Conservation (phyloP, 2,888 invertebrate species). For the Leptopilina drosophilae region DNA sequence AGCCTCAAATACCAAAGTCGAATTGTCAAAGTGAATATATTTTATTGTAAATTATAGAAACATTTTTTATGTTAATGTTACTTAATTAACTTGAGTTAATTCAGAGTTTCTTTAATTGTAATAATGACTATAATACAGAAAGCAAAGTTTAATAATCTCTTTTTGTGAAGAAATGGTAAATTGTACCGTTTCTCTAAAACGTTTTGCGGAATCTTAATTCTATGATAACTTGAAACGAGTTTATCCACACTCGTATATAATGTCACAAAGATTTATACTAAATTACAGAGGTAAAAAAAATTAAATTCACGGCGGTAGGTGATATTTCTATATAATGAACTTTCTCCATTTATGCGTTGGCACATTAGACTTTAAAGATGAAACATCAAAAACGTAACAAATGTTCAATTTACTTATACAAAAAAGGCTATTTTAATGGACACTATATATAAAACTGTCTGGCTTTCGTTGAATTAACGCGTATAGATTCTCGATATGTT, state of each 20-base stretch:
- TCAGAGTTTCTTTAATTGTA: too few species aligned
- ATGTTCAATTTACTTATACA: neutral
- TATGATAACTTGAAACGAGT: neutral
- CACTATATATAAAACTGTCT: neutral
- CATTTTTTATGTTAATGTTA: too few species aligned
- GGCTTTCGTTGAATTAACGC: too few species aligned
- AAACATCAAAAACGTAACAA: conserved; percentile 4
- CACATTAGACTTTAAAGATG: neutral
- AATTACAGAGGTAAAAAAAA: conserved; percentile 3
- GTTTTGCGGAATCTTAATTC: neutral
- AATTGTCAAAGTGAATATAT: too few species aligned
- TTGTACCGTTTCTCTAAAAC: conserved; percentile 21
- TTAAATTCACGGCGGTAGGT: neutral
- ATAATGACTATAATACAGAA: too few species aligned
- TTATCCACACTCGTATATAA: neutral
- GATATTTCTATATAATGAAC: conserved; percentile 17
- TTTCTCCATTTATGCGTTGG: neutral
- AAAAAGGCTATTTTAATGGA: neutral
- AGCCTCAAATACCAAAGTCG: too few species aligned
- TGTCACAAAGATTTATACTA: conserved; percentile 16
- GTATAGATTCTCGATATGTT: neutral
- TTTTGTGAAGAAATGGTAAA: neutral
- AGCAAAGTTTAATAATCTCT: too few species aligned
- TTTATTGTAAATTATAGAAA: too few species aligned
- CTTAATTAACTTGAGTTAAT: too few species aligned